These are phyloP conservation scores for Hirtodrosophila histrioides DNA, from an alignment of 2,888 invertebrate species.

Conservation along the genomic window DNA sequence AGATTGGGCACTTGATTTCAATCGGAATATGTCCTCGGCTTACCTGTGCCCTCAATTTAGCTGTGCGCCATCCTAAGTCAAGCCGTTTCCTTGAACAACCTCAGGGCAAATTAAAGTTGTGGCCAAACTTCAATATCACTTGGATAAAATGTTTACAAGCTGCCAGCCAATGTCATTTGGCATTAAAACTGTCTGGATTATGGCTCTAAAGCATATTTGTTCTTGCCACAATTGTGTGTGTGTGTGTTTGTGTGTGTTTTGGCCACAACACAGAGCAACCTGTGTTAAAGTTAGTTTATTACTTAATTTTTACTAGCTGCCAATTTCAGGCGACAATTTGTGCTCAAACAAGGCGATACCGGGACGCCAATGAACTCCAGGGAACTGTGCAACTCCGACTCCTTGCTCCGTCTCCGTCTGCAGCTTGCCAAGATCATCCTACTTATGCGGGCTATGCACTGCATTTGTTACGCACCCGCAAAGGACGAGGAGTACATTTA, in stretches of 20 bases:
- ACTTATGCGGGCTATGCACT: constrained; percentile 58
- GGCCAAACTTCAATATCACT: constrained; percentile 30
- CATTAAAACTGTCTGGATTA: constrained; percentile 61
- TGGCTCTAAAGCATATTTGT: constrained; percentile 49
- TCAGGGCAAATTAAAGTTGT: constrained; percentile 8
- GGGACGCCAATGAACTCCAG: constrained; percentile 41
- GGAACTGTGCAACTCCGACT: constrained; percentile 6
- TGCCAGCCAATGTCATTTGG: constrained; percentile 44
- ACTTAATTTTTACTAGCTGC: constrained; percentile 78
- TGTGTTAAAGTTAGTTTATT: constrained; percentile 72
- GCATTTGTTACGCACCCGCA: constrained; percentile 73
- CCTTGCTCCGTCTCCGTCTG: constrained; percentile 1
- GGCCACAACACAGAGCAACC: constrained; percentile 39
- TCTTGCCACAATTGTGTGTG: constrained; percentile 33
- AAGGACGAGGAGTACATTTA: constrained; percentile 48
- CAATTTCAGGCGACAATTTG: constrained; percentile 74
- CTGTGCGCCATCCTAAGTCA: background rate
- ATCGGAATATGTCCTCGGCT: too few relatives aligned
- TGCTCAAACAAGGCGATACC: constrained; percentile 19
- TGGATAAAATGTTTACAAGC: constrained; percentile 46
- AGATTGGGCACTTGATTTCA: too few relatives aligned
- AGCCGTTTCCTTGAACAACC: background rate
- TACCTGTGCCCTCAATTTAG: background rate
- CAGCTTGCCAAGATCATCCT: constrained; percentile 40
- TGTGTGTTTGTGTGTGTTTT: constrained; percentile 6